phyloP scores from a whole-genome alignment of 1,140 invertebrate species.

The Drosophila orosa region DNA sequence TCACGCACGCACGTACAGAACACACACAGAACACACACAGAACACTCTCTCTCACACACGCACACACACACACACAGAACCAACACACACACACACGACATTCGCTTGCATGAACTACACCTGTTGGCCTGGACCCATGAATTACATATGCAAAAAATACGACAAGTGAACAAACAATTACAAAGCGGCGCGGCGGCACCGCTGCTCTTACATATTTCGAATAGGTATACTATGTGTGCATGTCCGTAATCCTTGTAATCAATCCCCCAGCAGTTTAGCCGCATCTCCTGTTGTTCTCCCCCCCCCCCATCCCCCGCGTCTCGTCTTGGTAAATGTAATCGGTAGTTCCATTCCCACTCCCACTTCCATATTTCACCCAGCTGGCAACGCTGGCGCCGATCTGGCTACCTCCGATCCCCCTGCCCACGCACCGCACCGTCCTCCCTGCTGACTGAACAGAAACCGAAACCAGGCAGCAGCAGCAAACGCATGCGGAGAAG shows the following conservation, averaged over 20 bases:
- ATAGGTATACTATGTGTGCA: conserved; percentile 24
- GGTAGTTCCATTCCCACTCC: conserved; percentile 12
- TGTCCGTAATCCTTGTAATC: conserved; percentile 26
- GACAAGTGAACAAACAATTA: conserved; percentile 8
- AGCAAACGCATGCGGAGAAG: conserved; percentile 11
- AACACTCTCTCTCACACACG: too few relatives aligned
- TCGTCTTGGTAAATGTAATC: conserved; percentile 16
- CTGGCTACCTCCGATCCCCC: conserved; percentile 3
- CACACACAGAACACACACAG: conserved; percentile 5
- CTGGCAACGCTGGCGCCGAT: conserved; percentile 36
- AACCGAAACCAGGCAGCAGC: conserved; percentile 1
- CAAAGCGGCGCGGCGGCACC: background rate
- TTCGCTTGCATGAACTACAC: conserved; percentile 5
- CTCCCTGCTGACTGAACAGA: conserved; percentile 5
- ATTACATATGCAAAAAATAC: conserved; percentile 6
- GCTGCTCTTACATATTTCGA: conserved; percentile 4
- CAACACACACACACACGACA: conserved; percentile 20
- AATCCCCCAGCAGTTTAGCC: conserved; percentile 2
- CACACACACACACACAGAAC: conserved; percentile 5
- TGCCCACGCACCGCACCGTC: background rate
- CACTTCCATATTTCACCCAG: conserved; percentile 10
- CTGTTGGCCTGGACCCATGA: conserved; percentile 16
- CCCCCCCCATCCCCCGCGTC: too few relatives aligned
- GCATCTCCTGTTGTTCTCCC: background rate
- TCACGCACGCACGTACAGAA: conserved; percentile 5